Base-by-base conservation (phyloP, 2,888 invertebrate species). In the Leptura quadrifasciata region DNA sequence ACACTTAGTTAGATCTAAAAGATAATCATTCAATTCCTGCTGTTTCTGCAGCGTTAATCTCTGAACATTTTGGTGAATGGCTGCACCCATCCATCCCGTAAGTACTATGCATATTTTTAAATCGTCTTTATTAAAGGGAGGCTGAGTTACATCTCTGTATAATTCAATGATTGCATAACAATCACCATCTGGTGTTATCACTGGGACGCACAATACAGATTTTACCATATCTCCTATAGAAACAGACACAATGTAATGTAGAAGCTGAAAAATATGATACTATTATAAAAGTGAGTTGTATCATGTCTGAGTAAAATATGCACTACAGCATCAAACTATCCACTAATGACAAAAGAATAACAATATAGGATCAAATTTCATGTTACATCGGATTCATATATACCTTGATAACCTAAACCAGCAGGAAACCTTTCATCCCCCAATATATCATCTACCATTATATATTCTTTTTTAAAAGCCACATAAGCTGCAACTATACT, bases 131-230 rank as follows among this genome's bases (percentile, higher is more conserved):
- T 76, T 79, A 76, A 88, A 90, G 1, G 85, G 81, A 3, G 77
- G 72, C 73, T 85, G 84, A 4, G 83, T 81, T 4, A 86, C 80
- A 65, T 91, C 91, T 78, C 91, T 87, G 81, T 91, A 92, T 64
- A 93, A 84, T 84, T 93, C 93, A 0, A 93, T 87, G 0, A 93
- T 91, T 0, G 92, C 93, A 74, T 91, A 91, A 81, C 92, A 92
- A 0, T 91, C 91, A 0, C 91, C 91, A 71, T 92, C 91, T 0
- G 92, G 91, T 47, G 91, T 91, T 1, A 92, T 89, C 0, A 93
- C 89, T 0, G 93, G 93, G 85, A 93, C 91, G 81, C 92, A 91
- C 0, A 93, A 87, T 0, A 93, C 92, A 0, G 90, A 90, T 85
- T 91, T 91, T 0, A 92, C 91, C 70, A 91, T 91, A 31, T 91